phyloP scores from a whole-genome alignment of 2,113 vertebrate genomes.

The western clawed frog (Xenopus tropicalis) region UCB_Xtro_10.0 CM004450.2:73605501-73606000 shows the following conservation, averaged over 20 bases:
- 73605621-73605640: not conserved
- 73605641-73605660: not conserved
- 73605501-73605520: too few species aligned
- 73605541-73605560: too few species aligned
- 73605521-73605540: too few species aligned
- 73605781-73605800: slow-evolving; percentile 28
- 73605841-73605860: slow-evolving; percentile 11
- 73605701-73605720: slow-evolving; percentile 1
- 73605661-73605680: not conserved
- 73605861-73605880: slow-evolving; percentile 20
- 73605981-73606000: too few species aligned
- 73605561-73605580: not conserved
- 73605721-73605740: slow-evolving; percentile 4
- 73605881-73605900: not conserved
- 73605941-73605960: not conserved
- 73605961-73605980: too few species aligned
- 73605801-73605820: slow-evolving; percentile 27
- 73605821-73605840: slow-evolving; percentile 29
- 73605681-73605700: not conserved
- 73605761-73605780: slow-evolving; percentile 33
- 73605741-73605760: slow-evolving; percentile 33
- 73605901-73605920: not conserved
- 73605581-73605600: not conserved
- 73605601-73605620: not conserved
- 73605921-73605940: not conserved